These are phyloP conservation scores for Cairina moschata DNA, from an alignment of 2,113 vertebrate species.

Conservation along the genomic window DNA sequence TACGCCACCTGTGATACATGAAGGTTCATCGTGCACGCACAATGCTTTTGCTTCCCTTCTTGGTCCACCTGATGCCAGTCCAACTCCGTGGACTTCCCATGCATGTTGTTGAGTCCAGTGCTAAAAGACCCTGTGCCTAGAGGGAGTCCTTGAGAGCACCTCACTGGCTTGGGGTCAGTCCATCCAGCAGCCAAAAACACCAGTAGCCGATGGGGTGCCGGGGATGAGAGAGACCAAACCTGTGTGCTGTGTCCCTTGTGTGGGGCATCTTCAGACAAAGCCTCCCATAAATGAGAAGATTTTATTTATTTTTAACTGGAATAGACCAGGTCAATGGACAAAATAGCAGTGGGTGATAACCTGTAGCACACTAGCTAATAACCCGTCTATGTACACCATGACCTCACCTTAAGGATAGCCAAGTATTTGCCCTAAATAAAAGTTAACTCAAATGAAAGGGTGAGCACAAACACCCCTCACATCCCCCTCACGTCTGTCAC, in stretches of 20 bases:
- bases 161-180: fast-evolving
- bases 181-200: fast-evolving
- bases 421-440: fast-evolving
- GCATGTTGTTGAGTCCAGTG: background rate
- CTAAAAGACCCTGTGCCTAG: fast-evolving
- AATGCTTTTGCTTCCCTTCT: background rate
- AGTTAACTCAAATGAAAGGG: background rate
- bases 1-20: fast-evolving
- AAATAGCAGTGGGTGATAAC: background rate
- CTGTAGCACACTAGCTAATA: background rate
- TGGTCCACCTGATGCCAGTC: background rate
- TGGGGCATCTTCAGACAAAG: background rate
- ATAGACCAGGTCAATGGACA: background rate
- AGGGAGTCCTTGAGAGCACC: fast-evolving
- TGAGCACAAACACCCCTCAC: background rate
- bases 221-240: background rate
- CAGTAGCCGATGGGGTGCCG: background rate
- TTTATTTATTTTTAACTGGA: background rate
- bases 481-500: background rate
- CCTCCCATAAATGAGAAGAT: background rate
- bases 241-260: fast-evolving
- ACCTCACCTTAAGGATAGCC: background rate
- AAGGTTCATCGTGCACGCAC: fast-evolving
- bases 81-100: background rate
- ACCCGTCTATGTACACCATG: fast-evolving